phyloP scores from a whole-genome alignment of 2,113 vertebrate species.

The Numenius arquata region DNA sequence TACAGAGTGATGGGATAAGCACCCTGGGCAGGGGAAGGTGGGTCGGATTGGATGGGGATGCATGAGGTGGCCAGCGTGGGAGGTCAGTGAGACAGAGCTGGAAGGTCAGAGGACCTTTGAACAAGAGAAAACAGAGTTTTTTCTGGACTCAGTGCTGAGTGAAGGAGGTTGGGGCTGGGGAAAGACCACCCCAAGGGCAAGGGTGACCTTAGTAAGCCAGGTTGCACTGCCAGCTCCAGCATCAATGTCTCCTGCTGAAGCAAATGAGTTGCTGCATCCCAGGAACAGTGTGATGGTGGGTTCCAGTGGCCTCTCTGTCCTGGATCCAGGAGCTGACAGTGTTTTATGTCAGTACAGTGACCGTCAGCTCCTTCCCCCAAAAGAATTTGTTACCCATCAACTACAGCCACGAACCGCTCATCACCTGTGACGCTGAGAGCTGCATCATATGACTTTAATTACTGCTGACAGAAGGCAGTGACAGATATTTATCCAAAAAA shows the following conservation, averaged over 20 bases:
- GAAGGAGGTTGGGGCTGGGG: background rate
- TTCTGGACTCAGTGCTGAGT: background rate
- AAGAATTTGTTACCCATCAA: background rate
- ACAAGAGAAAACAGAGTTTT: background rate
- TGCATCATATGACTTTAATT: background rate
- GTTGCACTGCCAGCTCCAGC: background rate
- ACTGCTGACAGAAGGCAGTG: conserved; percentile 12
- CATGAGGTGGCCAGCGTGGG: fast-evolving
- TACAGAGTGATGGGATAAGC: background rate
- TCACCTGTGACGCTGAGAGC: background rate
- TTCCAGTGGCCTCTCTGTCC: background rate
- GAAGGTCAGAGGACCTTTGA: background rate
- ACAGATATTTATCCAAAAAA: conserved; percentile 29
- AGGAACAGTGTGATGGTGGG: fast-evolving
- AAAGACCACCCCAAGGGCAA: background rate
- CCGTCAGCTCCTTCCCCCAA: background rate
- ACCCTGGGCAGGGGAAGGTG: background rate
- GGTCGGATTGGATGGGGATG: too few species aligned
- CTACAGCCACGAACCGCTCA: background rate
- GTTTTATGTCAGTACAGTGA: background rate
- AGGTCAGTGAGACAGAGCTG: background rate
- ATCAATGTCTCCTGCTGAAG: background rate
- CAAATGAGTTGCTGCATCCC: fast-evolving
- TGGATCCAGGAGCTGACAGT: background rate
- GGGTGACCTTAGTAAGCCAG: background rate